phyloP scores from a whole-genome alignment of 2,888 invertebrate genomes.

The Pelosia muscerda region DNA sequence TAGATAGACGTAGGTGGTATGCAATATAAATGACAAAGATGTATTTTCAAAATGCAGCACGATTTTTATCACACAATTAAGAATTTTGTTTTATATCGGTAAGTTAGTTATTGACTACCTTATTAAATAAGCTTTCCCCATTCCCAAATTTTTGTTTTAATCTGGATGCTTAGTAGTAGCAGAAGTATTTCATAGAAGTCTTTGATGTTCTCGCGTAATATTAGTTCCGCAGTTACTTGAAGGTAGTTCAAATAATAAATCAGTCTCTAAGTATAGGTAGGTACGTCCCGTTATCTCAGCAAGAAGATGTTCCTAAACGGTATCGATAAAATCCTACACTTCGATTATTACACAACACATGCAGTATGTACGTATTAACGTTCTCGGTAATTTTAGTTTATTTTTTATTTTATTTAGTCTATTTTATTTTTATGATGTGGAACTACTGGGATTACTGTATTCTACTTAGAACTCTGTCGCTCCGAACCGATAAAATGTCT shows the following conservation, averaged over 20 bases:
- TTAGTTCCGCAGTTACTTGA: constrained; percentile 27
- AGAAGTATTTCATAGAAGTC: background rate
- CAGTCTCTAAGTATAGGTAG: constrained; percentile 73
- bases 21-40: too few species aligned
- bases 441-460: constrained; percentile 55
- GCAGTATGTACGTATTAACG: constrained; percentile 82
- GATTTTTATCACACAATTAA: too few species aligned
- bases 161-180: background rate
- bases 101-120: background rate
- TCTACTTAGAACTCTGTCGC: constrained; percentile 64
- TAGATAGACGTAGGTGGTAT: too few species aligned
- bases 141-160: background rate
- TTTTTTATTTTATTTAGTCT: constrained; percentile 51
- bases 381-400: constrained; percentile 58
- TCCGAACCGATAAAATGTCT: constrained; percentile 51
- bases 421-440: constrained; percentile 54
- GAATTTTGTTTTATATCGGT: background rate
- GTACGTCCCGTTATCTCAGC: constrained; percentile 70
- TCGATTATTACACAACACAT: constrained; percentile 85
- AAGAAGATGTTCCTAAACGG: constrained; percentile 72
- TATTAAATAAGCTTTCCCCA: background rate
- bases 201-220: background rate
- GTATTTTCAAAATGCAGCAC: too few species aligned
- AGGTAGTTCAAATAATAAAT: constrained; percentile 55
- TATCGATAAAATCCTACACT: constrained; percentile 73